phyloP scores from a whole-genome alignment of 2,113 vertebrate species.

The Meles meles region DNA sequence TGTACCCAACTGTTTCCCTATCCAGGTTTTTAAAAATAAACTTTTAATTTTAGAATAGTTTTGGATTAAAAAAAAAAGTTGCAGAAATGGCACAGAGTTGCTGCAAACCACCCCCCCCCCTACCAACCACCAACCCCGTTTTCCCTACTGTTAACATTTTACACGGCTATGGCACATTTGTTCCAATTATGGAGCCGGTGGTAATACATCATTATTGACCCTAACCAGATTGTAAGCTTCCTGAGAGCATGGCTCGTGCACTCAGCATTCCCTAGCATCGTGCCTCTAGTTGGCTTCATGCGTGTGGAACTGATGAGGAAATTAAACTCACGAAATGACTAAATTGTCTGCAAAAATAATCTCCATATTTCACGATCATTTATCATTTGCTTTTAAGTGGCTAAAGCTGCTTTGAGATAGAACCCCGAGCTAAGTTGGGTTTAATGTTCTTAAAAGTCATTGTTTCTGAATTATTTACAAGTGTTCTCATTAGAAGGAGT shows the following conservation, averaged over 20 bases:
- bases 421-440: constrained; percentile 48
- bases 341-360: constrained; percentile 49
- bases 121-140: neutral
- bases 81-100: neutral
- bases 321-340: constrained; percentile 42
- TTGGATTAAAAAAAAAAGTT: constrained; percentile 43
- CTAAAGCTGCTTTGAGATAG: constrained; percentile 43
- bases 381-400: constrained; percentile 58
- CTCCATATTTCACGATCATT: constrained; percentile 44
- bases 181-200: neutral
- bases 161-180: neutral
- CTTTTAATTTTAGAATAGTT: constrained; percentile 56
- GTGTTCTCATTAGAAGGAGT: constrained; percentile 59
- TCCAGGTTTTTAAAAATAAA: constrained; percentile 57
- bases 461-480: constrained; percentile 72
- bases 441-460: constrained; percentile 63
- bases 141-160: neutral
- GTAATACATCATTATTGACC: neutral
- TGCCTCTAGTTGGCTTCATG: neutral
- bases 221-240: neutral
- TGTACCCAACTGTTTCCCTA: constrained; percentile 39
- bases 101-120: neutral
- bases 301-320: constrained; percentile 6
- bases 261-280: neutral
- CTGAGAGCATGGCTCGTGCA: neutral